Evolutionary conservation across 2,113 vertebrate genomes (phyloP).

Genomic region (Empidonax alnorum): DNA sequence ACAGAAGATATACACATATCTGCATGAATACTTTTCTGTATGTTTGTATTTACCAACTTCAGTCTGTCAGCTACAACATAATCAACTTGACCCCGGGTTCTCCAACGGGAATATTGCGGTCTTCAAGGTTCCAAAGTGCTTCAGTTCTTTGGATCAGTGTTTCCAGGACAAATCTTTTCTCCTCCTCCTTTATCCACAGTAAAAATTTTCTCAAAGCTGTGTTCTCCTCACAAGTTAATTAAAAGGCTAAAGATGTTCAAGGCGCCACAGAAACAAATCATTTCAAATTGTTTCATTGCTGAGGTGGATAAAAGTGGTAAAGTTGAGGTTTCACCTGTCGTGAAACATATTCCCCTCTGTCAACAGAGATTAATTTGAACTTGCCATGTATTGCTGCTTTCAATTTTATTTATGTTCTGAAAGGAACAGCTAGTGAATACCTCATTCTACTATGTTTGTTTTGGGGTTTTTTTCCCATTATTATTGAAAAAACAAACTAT

Average conservation of each 20-base stretch:
- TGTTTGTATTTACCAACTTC: background rate
- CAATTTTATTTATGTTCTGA: background rate
- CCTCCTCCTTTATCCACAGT: background rate
- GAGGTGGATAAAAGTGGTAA: background rate
- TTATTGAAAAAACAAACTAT: background rate
- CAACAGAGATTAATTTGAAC: background rate
- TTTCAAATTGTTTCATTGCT: background rate
- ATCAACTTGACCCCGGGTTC: background rate
- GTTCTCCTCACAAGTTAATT: background rate
- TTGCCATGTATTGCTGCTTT: background rate
- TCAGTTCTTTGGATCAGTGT: background rate
- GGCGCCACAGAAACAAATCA: background rate
- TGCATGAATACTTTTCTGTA: background rate
- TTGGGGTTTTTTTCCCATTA: background rate
- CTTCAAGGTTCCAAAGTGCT: background rate
- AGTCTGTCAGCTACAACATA: background rate
- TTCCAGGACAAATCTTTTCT: background rate
- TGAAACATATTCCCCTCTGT: background rate
- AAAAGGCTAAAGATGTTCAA: background rate
- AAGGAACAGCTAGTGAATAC: background rate
- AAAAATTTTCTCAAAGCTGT: background rate
- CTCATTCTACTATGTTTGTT: background rate
- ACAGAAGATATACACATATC: rapidly evolving
- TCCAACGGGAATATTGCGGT: background rate
- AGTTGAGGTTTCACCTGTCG: background rate